Evolutionary conservation across 2,797 vertebrate genomes (phyloP), one percentile per base, ranked within the genome.

Genomic region (Hoplostethus mediterraneus): DNA sequence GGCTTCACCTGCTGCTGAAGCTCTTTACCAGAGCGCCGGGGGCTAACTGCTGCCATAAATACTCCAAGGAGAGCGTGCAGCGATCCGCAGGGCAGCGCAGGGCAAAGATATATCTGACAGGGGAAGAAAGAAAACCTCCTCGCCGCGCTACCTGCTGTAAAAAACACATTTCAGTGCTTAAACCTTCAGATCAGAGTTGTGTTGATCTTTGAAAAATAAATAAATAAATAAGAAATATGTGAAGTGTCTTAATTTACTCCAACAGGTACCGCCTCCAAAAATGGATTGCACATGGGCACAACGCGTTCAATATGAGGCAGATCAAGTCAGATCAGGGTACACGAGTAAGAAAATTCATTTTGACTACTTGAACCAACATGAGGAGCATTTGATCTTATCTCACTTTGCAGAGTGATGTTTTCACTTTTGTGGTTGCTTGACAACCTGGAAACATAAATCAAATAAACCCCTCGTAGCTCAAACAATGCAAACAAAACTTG

Each of bases 21-120:
- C 82, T 92, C 90, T 94, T 92, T 90, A 90, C 88, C 92, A 91
- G 91, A 92, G 84, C 82, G 2, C 81, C 77, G 89, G 86, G 89
- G 93, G 84, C 83, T 89, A 89, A 93, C 83, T 86, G 85, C 75
- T n/a, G 84, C 80, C 88, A 91, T 93, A 93, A 94, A 94, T 89
- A 93, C 79, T 86, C 59, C 54, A 38, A 71, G 79, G 75, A 89
- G 84, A 82, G 89, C 83, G 74, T 69, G 76, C 81, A 67, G 75
- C 68, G 51, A 67, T 77, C 73, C 77, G 79, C 68, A 21, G 79
- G 85, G 84, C 83, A 84, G 82, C 58, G 13, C 80, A 8, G 66
- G 76, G 73, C 75, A 82, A 79, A 87, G 80, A 90, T 89, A 83
- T 81, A 89, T 88, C 82, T 86, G 80, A 79, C 82, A 89, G 80